Evolutionary conservation across 2,888 invertebrate species (phyloP).

Genomic region (Lordiphosa fenestrarum): DNA sequence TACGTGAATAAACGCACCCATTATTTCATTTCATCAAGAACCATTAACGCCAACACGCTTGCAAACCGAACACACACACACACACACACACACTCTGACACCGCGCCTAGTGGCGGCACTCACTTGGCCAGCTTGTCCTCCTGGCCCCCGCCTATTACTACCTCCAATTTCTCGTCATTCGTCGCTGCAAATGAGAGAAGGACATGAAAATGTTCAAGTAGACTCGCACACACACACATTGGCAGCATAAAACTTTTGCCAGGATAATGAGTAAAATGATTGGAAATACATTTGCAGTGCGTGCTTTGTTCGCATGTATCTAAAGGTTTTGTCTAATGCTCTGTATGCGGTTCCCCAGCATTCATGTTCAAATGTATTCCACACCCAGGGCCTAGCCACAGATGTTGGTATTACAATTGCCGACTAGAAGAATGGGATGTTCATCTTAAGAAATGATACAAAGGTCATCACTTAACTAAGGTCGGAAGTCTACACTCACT

Average conservation of each 20-base stretch:
- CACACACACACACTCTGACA: constrained; percentile 9
- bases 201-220: constrained; percentile 56
- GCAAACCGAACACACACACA: constrained; percentile 24
- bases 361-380: constrained; percentile 26
- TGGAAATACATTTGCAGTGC: constrained; percentile 71
- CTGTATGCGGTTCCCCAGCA: constrained; percentile 12
- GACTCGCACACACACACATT: constrained; percentile 13
- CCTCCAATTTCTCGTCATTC: constrained; percentile 6
- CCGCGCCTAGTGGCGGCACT: constrained; percentile 56
- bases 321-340: constrained; percentile 8
- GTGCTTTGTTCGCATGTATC: constrained; percentile 49
- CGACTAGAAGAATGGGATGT: too few species aligned
- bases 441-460: not conserved
- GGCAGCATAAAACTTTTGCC: constrained; percentile 55
- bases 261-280: constrained; percentile 75
- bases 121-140: constrained; percentile 55
- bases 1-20: constrained; percentile 78
- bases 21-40: constrained; percentile 77
- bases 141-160: not conserved
- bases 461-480: not conserved
- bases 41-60: constrained; percentile 77
- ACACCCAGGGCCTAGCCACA: constrained; percentile 9
- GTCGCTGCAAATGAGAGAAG: constrained; percentile 41
- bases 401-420: too few species aligned
- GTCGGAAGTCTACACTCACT: too few species aligned